Evolutionary conservation across 2,888 invertebrate species (phyloP), one percentile per base, ranked within the genome.

Genomic region (Heliconius erato): DNA sequence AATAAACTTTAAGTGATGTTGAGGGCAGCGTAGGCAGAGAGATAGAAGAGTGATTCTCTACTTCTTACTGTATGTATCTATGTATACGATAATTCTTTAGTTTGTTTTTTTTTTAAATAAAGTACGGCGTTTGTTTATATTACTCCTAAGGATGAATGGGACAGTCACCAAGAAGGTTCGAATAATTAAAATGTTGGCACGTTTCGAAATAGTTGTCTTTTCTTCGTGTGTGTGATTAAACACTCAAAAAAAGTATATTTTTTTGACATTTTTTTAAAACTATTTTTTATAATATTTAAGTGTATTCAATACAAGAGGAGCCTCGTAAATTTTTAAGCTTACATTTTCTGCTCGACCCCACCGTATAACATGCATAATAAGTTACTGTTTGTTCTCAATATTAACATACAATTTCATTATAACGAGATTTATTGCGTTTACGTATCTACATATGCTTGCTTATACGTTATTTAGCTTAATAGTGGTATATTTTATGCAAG

Each of bases 401-500:
- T 72, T 72, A 26, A 16, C 44, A 72, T 72, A 44, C 44, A 49
- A 28, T 72, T 72, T 72, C 44, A 49, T 72, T 72, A 71, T 14
- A 71, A 72, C 9, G 16, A 49, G 2, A 72, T 72, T 44, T 72
- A 72, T 72, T 49, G 14, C 44, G 72, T 44, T 11, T 44, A 71
- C n/a, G 6, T 71, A 71, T 72, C 12, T 44, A 19, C 67, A 19
- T 67, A 65, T 4, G 5, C 40, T 12, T 26, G 14, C 40, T 40
- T 69, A 69, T 35, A 71, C 12, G 71, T 40, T 71, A 35, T 71
- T n/a, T 40, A 40, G 40, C 23, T n/a, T 35, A 71, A 49, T 26
- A 44, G 23, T n/a, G 44, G 71, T 44, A 44, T 44, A 44, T 72
- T 72, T n/a, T 49, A 28, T 72, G 28, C 26, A 44, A 72, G 26